A percentile compares a stretch with the other conserved stretches of the same genome.
Evolutionary conservation across 1,140 invertebrate species (phyloP).

Genomic region (Nasonia longicornis): DNA sequence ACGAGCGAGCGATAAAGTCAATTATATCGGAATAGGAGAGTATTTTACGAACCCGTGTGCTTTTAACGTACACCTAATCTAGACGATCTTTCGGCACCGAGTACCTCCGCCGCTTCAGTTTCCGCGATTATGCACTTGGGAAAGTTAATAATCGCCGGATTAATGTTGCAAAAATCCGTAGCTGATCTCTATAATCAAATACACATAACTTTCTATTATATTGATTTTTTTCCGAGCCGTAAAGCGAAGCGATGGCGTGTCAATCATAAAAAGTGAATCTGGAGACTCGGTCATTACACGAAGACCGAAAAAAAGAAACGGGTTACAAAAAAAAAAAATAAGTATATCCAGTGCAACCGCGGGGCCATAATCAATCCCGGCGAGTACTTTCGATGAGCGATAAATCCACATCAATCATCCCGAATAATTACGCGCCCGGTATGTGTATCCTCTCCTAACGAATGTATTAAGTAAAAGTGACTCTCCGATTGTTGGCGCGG

Average conservation of each 20-base stretch:
- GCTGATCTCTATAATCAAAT: too few relatives aligned
- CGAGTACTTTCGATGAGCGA: neutral
- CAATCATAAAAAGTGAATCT: too few relatives aligned
- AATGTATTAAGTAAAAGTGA: conserved; percentile 12
- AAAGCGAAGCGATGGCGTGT: too few relatives aligned
- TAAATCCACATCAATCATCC: neutral
- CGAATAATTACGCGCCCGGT: neutral
- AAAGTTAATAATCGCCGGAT: neutral
- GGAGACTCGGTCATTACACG: neutral
- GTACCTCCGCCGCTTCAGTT: neutral
- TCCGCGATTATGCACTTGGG: neutral
- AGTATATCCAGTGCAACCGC: neutral
- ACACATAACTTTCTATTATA: too few relatives aligned
- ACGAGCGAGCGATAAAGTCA: neutral
- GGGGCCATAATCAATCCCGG: neutral
- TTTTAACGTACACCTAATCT: neutral
- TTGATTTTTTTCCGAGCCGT: too few relatives aligned
- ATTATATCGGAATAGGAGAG: neutral
- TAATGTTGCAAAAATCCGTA: too few relatives aligned
- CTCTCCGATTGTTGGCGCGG: neutral
- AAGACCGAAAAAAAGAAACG: neutral
- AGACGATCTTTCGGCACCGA: neutral
- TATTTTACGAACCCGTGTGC: neutral
- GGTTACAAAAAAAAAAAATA: neutral
- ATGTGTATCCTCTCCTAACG: neutral